Conservation (phyloP, 1,140 invertebrate genomes). For the Plodia interpunctella region DNA sequence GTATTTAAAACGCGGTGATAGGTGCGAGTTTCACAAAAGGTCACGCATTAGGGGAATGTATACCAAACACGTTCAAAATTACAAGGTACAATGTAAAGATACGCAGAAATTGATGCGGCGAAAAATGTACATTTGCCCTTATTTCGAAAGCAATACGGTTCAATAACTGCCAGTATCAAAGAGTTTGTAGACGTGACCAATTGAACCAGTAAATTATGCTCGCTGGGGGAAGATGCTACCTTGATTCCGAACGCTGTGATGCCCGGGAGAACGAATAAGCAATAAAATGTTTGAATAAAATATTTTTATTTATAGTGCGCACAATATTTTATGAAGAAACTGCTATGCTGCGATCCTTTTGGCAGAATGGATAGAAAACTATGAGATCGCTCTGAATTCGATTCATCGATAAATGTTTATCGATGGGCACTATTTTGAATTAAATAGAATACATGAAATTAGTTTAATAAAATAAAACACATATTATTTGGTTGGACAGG, state of each 20-base stretch:
- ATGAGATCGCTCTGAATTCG: neutral
- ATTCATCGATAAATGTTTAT: neutral
- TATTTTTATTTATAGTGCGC: neutral
- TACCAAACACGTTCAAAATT: neutral
- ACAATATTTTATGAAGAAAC: neutral
- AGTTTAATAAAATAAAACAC: no score
- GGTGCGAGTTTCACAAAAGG: neutral
- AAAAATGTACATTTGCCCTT: no score
- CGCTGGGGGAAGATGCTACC: conserved; percentile 23
- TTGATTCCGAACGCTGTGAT: conserved; percentile 20
- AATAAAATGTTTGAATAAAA: conserved; percentile 5
- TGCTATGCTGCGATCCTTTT: no score
- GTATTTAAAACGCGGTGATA: neutral
- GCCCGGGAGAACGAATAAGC: neutral
- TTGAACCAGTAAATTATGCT: conserved; percentile 34
- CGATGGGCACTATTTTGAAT: no score
- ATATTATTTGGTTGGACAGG: no score
- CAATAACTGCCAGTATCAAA: no score
- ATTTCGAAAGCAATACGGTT: no score
- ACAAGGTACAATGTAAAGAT: no score
- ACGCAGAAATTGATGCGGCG: no score
- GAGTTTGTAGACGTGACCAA: neutral
- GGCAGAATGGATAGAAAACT: neutral
- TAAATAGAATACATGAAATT: no score
- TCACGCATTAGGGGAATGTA: neutral